Base-by-base conservation (phyloP, 2,888 invertebrate species). In the Netelia inedita region DNA sequence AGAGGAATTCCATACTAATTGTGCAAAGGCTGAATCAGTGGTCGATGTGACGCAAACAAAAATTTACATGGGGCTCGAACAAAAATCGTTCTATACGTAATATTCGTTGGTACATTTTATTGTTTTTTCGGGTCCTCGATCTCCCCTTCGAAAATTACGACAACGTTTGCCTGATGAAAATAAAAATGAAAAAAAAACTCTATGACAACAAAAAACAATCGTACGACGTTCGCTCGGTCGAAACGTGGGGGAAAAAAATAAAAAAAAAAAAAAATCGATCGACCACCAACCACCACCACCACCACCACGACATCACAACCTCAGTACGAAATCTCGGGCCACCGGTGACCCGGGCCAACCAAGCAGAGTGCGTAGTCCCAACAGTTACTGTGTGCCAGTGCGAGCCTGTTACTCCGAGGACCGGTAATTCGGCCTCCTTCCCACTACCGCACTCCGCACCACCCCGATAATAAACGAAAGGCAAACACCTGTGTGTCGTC, bases 321-420 rank as follows among this genome's bases (percentile, higher is more conserved):
- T 86, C 85, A 85, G 86, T 86, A 87, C 87, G 87, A 88, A 85
- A 79, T 85, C 85, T 87, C 88, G 88, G 87, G 86, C 83, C 82
- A 85, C 75, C 68, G 85, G 83, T 88, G 85, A 85, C 86, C 87
- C 86, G 88, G 88, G 88, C 83, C 88, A 88, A 89, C 87, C 89
- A 87, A 86, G 88, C 93, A 93, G 93, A 92, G 91, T 93, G 91
- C 93, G 91, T 93, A 93, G 92, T 92, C 92, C 93, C 93, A 92
- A 93, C 93, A 91, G 93, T 93, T 90, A 93, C 92, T 90, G 93
- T 93, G 92, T 93, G 92, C 92, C 93, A 93, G 93, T 93, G 92
- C 92, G 93, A 93, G 91, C 93, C 93, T 92, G 93, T 92, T 90
- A 92, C 93, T 93, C 93, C 93, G 93, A 93, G 93, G 93, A 93